These are phyloP conservation scores for Mormyrus lacerda DNA, from an alignment of 2,113 vertebrate species.

Conservation along the genomic window DNA sequence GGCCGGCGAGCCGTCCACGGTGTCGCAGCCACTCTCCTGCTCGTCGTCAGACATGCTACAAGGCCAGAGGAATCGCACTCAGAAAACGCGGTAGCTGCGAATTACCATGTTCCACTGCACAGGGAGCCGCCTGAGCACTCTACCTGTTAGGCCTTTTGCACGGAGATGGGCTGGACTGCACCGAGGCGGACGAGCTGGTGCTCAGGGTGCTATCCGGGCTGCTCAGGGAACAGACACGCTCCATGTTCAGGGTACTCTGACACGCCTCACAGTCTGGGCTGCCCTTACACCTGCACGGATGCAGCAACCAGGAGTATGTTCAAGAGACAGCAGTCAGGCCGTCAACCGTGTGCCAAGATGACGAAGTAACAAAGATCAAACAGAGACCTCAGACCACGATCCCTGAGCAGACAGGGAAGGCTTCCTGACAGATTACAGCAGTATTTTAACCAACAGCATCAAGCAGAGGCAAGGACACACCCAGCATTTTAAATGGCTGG, in stretches of 20 bases:
- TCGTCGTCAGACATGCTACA: constrained; percentile 92
- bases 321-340: not conserved
- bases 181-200: constrained; percentile 79
- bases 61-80: not conserved
- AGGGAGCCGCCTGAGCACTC: not conserved
- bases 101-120: not conserved
- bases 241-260: constrained; percentile 89
- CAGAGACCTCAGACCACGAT: not conserved
- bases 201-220: constrained; percentile 94
- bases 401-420: not conserved
- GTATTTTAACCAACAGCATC: not conserved
- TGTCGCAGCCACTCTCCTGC: constrained; percentile 87
- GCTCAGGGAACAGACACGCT: constrained; percentile 89
- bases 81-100: not conserved
- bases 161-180: constrained; percentile 81
- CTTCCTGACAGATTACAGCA: not conserved
- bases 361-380: not conserved
- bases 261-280: constrained; percentile 90
- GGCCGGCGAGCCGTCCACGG: constrained; percentile 81
- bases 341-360: not conserved
- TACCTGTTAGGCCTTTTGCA: constrained; percentile 91
- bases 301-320: not conserved
- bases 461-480: not conserved
- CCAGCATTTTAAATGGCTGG: not conserved
- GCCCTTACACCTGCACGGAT: constrained; percentile 75